Conservation (phyloP, 2,797 vertebrate genomes). For the Syncerus caffer region DNA sequence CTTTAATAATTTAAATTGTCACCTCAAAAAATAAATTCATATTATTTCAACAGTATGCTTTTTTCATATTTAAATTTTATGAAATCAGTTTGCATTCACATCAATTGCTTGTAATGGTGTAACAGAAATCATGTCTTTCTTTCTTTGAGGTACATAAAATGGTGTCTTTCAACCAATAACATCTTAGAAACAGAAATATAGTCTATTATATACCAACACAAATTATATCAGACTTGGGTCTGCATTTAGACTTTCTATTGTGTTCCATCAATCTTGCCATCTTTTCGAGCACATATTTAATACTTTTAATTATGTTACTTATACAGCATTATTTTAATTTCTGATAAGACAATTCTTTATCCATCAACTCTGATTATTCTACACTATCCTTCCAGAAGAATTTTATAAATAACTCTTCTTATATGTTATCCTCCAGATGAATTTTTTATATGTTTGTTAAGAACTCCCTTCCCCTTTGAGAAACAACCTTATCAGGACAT, state of each 20-base stretch:
- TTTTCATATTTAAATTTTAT: not conserved
- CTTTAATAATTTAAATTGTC: not conserved
- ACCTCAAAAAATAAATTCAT: not conserved
- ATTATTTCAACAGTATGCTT: not conserved
- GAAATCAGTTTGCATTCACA: not conserved
- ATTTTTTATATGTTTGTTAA: not conserved
- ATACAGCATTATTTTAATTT: not conserved
- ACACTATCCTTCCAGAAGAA: not conserved
- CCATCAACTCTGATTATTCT: not conserved
- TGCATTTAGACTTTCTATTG: not conserved
- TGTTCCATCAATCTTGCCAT: not conserved
- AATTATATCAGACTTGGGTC: not conserved
- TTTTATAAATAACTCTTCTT: not conserved
- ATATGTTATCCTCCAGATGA: not conserved
- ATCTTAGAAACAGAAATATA: not conserved
- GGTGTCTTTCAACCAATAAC: not conserved
- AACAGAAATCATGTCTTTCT: not conserved
- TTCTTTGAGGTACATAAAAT: not conserved
- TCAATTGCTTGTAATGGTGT: not conserved
- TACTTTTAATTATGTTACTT: not conserved
- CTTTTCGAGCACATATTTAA: not conserved
- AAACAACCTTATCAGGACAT: not conserved
- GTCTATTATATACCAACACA: not conserved
- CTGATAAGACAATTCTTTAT: not conserved
- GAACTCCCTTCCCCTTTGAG: not conserved